A percentile compares a stretch with the other conserved stretches of the same genome.
These are phyloP conservation scores for Cheilosia vernalis DNA, from an alignment of 2,888 invertebrate genomes.

Conservation along the genomic window DNA sequence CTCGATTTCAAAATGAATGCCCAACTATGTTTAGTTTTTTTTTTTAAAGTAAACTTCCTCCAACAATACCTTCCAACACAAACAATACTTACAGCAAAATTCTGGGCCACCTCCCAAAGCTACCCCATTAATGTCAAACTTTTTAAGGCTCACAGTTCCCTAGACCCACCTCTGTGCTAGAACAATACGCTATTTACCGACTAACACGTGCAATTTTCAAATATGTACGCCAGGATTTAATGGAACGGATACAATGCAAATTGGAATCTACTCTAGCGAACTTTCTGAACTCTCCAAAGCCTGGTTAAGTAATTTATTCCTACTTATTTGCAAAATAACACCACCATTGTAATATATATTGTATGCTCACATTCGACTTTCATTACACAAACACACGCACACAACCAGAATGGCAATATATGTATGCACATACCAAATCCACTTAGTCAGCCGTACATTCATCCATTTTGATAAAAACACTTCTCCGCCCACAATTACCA, in stretches of 20 bases:
- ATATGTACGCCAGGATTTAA: constrained; percentile 32
- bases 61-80: too few species aligned
- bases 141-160: neutral
- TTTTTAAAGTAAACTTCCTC: too few species aligned
- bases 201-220: constrained; percentile 5
- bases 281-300: constrained; percentile 56
- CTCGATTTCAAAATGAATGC: too few species aligned
- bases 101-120: too few species aligned
- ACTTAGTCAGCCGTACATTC: constrained; percentile 32
- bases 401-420: neutral
- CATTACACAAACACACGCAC: constrained; percentile 37
- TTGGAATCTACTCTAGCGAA: constrained; percentile 60
- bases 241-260: constrained; percentile 67
- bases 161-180: neutral
- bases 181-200: constrained; percentile 12
- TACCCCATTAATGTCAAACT: neutral
- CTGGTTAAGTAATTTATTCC: constrained; percentile 71
- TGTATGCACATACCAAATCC: constrained; percentile 27
- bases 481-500: constrained; percentile 66
- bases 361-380: constrained; percentile 61
- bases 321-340: constrained; percentile 70
- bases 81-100: too few species aligned
- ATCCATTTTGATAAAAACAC: constrained; percentile 59
- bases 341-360: constrained; percentile 37
- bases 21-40: too few species aligned